Evolutionary conservation across 2,797 vertebrate genomes (phyloP).

Genomic region (Simalia tracyae): DNA sequence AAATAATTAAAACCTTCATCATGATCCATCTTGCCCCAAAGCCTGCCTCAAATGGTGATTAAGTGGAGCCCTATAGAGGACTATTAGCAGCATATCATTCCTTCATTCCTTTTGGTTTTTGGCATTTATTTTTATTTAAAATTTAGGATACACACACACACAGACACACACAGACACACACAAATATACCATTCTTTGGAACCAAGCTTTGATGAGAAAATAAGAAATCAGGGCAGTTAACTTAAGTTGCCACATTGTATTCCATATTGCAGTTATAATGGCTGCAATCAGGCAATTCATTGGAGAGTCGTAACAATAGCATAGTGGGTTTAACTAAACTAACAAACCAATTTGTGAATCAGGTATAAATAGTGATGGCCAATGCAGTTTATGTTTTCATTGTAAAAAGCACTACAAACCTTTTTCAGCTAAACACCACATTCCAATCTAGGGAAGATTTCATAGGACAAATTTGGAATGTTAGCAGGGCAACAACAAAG

Average conservation of each 20-base stretch:
- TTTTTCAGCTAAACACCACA: neutral
- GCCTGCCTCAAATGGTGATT: neutral
- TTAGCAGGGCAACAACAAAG: neutral
- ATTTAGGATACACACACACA: neutral
- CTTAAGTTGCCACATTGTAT: neutral
- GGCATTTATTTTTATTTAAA: neutral
- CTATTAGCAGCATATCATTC: neutral
- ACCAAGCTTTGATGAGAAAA: neutral
- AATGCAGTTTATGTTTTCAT: neutral
- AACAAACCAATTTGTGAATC: neutral
- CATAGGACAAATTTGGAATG: neutral
- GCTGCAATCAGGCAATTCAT: neutral
- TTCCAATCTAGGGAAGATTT: neutral
- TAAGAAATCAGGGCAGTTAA: neutral
- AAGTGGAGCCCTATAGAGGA: neutral
- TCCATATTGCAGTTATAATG: neutral
- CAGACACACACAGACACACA: neutral
- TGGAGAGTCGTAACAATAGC: neutral
- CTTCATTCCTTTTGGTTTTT: neutral
- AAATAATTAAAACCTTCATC: neutral
- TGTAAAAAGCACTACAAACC: neutral
- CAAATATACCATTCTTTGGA: neutral
- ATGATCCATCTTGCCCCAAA: neutral
- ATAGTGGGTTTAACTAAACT: neutral
- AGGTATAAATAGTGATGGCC: neutral